Conservation (phyloP, 1,140 invertebrate species). For the Thaumetopoea pityocampa region DNA sequence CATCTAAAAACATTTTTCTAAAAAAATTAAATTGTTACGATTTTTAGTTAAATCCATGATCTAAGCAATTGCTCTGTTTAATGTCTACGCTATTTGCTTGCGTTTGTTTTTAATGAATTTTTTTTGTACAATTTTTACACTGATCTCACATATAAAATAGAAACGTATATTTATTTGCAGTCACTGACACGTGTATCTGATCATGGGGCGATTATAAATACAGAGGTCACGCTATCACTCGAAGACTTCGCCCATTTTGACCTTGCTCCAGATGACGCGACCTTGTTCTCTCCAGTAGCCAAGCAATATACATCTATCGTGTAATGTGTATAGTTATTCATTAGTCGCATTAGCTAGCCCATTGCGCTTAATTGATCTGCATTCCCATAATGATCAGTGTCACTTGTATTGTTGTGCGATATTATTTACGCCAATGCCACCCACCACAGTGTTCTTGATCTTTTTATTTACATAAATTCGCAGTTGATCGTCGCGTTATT, state of each 20-base stretch:
- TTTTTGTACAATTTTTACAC: constrained; percentile 1
- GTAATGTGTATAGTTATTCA: constrained; percentile 36
- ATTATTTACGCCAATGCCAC: constrained; percentile 4
- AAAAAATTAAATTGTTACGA: too few species aligned
- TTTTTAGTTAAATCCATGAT: too few species aligned
- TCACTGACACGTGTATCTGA: constrained; percentile 34
- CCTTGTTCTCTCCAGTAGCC: constrained; percentile 60
- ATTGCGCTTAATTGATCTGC: constrained; percentile 52
- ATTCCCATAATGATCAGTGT: constrained; percentile 40
- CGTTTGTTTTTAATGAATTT: constrained; percentile 6
- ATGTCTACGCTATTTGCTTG: too few species aligned
- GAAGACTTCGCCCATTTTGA: constrained; percentile 53
- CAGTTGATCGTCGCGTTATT: too few species aligned
- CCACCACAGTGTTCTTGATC: too few species aligned
- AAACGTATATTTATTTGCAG: constrained; percentile 12
- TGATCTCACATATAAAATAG: constrained; percentile 1
- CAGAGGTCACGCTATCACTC: constrained; percentile 68
- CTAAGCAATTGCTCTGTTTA: too few species aligned
- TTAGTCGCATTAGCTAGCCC: constrained; percentile 51
- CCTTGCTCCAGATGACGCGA: constrained; percentile 61
- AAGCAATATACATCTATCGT: constrained; percentile 48
- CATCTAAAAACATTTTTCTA: too few species aligned
- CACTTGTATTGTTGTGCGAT: constrained; percentile 12
- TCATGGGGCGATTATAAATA: constrained; percentile 52
- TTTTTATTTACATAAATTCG: too few species aligned